Evolutionary conservation across 2,888 invertebrate species (phyloP).

Genomic region (Lagria hirta): DNA sequence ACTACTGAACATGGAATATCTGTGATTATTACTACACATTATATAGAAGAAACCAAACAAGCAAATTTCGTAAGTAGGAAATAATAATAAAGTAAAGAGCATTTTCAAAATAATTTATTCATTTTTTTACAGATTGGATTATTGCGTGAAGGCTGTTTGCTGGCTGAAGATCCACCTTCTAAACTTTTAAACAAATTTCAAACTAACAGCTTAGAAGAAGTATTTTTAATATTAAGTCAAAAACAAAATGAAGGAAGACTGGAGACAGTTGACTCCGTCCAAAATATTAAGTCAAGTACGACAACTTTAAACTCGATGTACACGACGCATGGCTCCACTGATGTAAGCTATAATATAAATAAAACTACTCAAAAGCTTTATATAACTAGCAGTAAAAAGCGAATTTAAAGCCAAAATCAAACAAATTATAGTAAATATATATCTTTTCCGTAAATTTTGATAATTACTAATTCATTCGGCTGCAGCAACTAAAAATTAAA

Average conservation of each 20-base stretch:
- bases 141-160: conserved; percentile 79
- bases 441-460: too few relatives aligned
- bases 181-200: conserved; percentile 70
- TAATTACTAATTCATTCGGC: too few relatives aligned
- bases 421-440: too few relatives aligned
- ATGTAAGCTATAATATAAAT: conserved; percentile 35
- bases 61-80: conserved; percentile 67
- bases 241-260: conserved; percentile 57
- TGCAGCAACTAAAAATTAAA: too few relatives aligned
- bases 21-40: conserved; percentile 91
- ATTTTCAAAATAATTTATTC: conserved; percentile 4
- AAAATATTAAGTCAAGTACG: conserved; percentile 17
- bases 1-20: conserved; percentile 71
- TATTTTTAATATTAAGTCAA: conserved; percentile 78
- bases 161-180: conserved; percentile 82
- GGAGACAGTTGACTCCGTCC: too few relatives aligned
- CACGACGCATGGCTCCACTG: conserved; percentile 37
- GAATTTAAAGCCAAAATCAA: too few relatives aligned
- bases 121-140: conserved; percentile 73
- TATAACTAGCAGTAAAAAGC: conserved; percentile 1
- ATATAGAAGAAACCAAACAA: conserved; percentile 88
- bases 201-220: conserved; percentile 79
- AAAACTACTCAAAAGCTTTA: not conserved
- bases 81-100: not conserved
- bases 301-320: conserved; percentile 21